Percentiles rank a stretch among this genome's conserved stretches.
Evolutionary conservation across 2,888 invertebrate genomes (phyloP).

Genomic region (Hypercompe scribonia): DNA sequence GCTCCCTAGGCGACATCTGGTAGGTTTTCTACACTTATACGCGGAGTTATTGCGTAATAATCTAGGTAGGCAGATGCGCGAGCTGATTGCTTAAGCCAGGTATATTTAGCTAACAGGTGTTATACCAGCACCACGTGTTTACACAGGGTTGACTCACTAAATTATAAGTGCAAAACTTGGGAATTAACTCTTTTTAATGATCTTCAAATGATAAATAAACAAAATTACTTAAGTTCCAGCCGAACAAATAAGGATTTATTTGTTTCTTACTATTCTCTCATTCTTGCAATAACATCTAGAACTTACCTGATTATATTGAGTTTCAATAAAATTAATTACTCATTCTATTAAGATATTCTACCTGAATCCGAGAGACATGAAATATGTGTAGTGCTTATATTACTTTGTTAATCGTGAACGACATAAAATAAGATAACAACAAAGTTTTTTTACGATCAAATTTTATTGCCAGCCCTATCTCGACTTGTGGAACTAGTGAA

Average conservation of each 20-base stretch:
- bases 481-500: constrained; percentile 49
- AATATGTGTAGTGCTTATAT: background rate
- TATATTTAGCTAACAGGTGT: constrained; percentile 84
- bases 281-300: background rate
- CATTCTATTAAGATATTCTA: background rate
- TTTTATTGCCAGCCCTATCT: constrained; percentile 55
- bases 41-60: constrained; percentile 81
- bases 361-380: background rate
- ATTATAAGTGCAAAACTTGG: background rate
- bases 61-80: constrained; percentile 78
- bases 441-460: background rate
- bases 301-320: too few relatives aligned
- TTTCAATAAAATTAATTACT: background rate
- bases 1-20: constrained; percentile 75
- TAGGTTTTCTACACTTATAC: constrained; percentile 68
- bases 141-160: constrained; percentile 63
- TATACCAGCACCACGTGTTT: constrained; percentile 68
- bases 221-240: background rate
- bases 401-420: background rate
- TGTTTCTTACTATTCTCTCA: background rate
- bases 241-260: background rate
- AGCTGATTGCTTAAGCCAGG: constrained; percentile 76
- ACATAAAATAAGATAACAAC: constrained; percentile 5
- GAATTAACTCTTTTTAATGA: background rate
- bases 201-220: background rate